Percentiles rank a stretch among this genome's conserved stretches.
Conservation (phyloP, 2,113 vertebrate species). For the Chunga burmeisteri region DNA sequence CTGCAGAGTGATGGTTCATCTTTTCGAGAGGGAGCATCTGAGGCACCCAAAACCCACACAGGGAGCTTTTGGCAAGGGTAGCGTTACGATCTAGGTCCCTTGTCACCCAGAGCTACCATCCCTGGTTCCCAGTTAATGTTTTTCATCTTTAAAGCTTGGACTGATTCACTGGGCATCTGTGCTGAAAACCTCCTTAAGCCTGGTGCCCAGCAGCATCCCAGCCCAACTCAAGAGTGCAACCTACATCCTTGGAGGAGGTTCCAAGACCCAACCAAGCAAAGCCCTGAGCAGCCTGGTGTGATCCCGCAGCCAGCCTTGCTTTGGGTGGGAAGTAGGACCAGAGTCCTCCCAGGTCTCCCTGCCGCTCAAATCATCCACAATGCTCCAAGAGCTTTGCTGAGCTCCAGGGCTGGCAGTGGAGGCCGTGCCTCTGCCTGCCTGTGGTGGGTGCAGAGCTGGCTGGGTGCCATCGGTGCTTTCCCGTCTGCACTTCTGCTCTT, state of each 20-base stretch:
- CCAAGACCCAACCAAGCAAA: background rate
- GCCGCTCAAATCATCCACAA: background rate
- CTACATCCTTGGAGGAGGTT: background rate
- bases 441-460: background rate
- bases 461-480: background rate
- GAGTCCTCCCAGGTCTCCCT: background rate
- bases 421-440: background rate
- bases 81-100: background rate
- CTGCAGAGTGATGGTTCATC: background rate
- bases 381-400: background rate
- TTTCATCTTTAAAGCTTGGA: background rate
- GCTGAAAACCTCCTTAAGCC: background rate
- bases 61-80: background rate
- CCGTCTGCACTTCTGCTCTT: background rate
- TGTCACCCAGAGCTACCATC: background rate
- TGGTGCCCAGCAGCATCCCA: background rate
- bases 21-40: background rate
- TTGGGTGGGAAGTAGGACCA: background rate
- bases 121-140: background rate
- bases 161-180: background rate
- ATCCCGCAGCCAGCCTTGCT: background rate
- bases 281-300: background rate
- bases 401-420: background rate
- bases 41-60: background rate
- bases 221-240: background rate